Conservation (phyloP, 2,888 invertebrate genomes). For the Rhogogaster chlorosoma region DNA sequence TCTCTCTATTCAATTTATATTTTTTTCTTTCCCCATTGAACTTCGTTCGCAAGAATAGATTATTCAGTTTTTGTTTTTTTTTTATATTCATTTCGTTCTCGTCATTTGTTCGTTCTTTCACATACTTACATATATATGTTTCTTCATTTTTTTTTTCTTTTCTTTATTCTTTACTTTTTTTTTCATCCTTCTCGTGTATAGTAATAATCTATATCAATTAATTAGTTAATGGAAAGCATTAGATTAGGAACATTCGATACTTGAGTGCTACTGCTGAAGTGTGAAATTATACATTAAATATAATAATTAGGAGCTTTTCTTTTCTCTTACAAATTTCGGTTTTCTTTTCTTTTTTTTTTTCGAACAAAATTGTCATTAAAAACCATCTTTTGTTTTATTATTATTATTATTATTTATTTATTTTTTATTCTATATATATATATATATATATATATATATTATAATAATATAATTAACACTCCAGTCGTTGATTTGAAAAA, state of each 20-base stretch:
- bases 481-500: conserved; percentile 10
- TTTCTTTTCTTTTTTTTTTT: not conserved
- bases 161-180: not conserved
- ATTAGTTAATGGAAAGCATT: conserved; percentile 66
- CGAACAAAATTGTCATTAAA: not conserved
- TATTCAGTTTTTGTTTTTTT: conserved; percentile 57
- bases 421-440: not conserved
- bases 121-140: not conserved
- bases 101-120: not conserved
- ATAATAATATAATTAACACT: conserved; percentile 2
- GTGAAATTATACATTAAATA: conserved; percentile 57
- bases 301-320: not conserved
- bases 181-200: conserved; percentile 26
- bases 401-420: not conserved
- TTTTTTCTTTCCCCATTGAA: not conserved
- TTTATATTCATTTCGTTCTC: conserved; percentile 33
- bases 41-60: not conserved
- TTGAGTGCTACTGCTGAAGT: conserved; percentile 56
- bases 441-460: too few species aligned
- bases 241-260: conserved; percentile 68
- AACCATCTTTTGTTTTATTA: not conserved
- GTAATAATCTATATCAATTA: conserved; percentile 60
- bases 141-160: not conserved
- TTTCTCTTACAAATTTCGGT: not conserved
- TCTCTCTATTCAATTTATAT: not conserved